phyloP scores from a whole-genome alignment of 2,888 invertebrate genomes.

The Itoplectis maculator region DNA sequence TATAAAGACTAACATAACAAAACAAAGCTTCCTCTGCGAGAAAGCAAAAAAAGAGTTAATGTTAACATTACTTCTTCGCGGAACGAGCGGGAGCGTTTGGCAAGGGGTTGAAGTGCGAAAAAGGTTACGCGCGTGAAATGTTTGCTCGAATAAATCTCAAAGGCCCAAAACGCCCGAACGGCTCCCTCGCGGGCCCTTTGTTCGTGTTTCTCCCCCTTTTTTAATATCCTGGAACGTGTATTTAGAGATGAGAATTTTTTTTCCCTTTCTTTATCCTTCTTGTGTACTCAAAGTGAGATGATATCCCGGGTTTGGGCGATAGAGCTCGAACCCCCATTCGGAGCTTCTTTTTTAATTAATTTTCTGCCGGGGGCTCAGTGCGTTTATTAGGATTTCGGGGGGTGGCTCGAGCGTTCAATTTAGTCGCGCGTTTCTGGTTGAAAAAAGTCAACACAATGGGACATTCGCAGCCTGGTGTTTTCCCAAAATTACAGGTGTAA shows the following conservation, averaged over 20 bases:
- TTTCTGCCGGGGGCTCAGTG: background rate
- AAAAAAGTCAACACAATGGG: background rate
- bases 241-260: slow-evolving; percentile 17
- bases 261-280: background rate
- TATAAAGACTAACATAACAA: slow-evolving; percentile 7
- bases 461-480: background rate
- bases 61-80: slow-evolving; percentile 39
- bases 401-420: background rate
- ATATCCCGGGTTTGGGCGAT: background rate
- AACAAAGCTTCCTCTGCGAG: slow-evolving; percentile 16
- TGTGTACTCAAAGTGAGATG: slow-evolving; percentile 2
- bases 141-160: slow-evolving; percentile 40
- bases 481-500: background rate
- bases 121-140: slow-evolving; percentile 13
- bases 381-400: background rate
- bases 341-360: slow-evolving; percentile 17
- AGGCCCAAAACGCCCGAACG: slow-evolving; percentile 19
- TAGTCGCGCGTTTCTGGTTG: background rate
- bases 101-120: slow-evolving; percentile 28
- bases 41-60: slow-evolving; percentile 44
- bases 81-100: slow-evolving; percentile 43
- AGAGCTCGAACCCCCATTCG: slow-evolving; percentile 2
- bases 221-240: slow-evolving; percentile 26
- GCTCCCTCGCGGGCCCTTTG: slow-evolving; percentile 17
- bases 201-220: background rate